Evolutionary conservation across 2,888 invertebrate genomes (phyloP).

Genomic region (Brenthis daphne): DNA sequence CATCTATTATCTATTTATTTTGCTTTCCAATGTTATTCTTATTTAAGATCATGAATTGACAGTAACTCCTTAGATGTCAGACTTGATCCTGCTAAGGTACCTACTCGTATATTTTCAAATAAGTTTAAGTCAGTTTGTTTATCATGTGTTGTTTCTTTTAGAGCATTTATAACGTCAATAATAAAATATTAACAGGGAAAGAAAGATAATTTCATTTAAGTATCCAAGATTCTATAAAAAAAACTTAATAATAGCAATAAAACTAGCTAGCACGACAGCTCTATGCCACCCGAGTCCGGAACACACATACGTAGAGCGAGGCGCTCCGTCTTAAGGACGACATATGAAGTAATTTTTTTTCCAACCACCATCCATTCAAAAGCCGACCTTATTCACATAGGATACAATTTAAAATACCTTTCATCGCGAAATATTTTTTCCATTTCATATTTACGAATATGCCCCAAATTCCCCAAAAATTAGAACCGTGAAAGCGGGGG

Average conservation of each 20-base stretch:
- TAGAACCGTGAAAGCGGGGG: slow-evolving; percentile 81
- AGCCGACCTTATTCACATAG: slow-evolving; percentile 49
- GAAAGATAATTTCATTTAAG: too few species aligned
- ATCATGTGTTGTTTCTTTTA: too few species aligned
- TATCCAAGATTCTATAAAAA: neutral
- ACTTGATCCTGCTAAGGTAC: too few species aligned
- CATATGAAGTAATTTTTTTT: slow-evolving; percentile 83
- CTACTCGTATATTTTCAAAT: too few species aligned
- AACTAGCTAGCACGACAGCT: slow-evolving; percentile 46
- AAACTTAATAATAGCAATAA: slow-evolving; percentile 14
- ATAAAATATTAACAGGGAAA: too few species aligned
- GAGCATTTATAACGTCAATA: too few species aligned
- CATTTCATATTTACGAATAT: slow-evolving; percentile 84
- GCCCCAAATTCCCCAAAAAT: slow-evolving; percentile 83
- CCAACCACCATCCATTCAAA: slow-evolving; percentile 57
- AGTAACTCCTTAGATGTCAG: too few species aligned
- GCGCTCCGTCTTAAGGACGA: slow-evolving; percentile 83
- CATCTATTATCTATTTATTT: too few species aligned
- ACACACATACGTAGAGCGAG: slow-evolving; percentile 80
- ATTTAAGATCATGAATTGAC: too few species aligned
- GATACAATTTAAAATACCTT: slow-evolving; percentile 54
- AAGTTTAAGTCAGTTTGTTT: too few species aligned
- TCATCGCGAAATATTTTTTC: slow-evolving; percentile 78
- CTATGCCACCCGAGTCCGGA: slow-evolving; percentile 54
- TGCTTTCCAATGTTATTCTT: too few species aligned